Evolutionary conservation across 2,113 vertebrate species (phyloP).

Genomic region (Struthidea cinerea): DNA sequence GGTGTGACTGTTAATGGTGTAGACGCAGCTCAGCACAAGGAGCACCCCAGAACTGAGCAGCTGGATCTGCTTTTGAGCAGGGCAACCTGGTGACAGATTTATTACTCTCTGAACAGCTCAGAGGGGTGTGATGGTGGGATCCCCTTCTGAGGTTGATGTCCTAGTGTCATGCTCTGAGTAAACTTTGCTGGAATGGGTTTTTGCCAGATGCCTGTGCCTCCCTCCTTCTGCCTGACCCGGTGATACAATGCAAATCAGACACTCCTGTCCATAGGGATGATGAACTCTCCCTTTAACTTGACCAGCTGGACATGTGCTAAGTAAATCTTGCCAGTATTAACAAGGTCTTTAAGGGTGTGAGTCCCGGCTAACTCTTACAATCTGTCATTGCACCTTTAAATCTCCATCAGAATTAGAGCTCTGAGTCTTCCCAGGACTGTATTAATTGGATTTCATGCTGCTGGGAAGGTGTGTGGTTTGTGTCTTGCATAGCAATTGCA

Average conservation of each 20-base stretch:
- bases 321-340: slow-evolving; percentile 7
- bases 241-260: neutral
- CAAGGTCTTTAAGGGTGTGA: neutral
- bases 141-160: neutral
- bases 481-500: slow-evolving; percentile 28
- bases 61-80: neutral
- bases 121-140: neutral
- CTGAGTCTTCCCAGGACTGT: neutral
- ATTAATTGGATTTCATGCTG: slow-evolving; percentile 35
- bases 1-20: neutral
- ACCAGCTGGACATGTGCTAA: neutral
- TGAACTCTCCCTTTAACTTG: neutral
- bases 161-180: neutral
- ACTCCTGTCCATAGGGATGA: neutral
- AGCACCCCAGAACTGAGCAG: neutral
- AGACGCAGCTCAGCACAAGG: neutral
- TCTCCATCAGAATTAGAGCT: neutral
- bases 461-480: neutral
- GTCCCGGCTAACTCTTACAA: neutral
- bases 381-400: slow-evolving; percentile 19
- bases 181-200: neutral
- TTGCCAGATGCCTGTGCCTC: neutral
- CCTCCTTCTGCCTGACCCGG: neutral
- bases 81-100: neutral
- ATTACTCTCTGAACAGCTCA: neutral